Percentiles rank a stretch among this genome's conserved stretches.
phyloP scores from a whole-genome alignment of 2,113 vertebrate genomes.

The Cyanoramphus novaezelandiae region DNA sequence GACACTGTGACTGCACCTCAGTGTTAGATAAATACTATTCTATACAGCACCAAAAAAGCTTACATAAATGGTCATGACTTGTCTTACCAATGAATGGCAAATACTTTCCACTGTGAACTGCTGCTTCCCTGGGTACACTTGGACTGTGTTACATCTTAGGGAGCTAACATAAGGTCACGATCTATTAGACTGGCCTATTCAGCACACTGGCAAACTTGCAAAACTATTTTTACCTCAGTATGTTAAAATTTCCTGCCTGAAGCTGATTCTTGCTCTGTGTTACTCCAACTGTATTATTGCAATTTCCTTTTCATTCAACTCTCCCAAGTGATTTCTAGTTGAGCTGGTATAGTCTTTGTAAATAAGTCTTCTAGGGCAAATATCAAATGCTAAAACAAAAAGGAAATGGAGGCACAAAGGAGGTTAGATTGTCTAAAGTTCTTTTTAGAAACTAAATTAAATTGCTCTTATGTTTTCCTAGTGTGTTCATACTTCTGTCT shows the following conservation, averaged over 20 bases:
- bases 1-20: neutral
- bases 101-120: neutral
- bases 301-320: neutral
- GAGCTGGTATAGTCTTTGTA: neutral
- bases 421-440: neutral
- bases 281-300: neutral
- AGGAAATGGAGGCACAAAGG: neutral
- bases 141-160: neutral
- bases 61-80: neutral
- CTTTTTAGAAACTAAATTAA: neutral
- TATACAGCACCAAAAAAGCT: neutral
- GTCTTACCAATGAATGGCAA: neutral
- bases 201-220: neutral
- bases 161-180: neutral
- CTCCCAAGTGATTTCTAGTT: neutral
- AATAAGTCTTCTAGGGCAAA: neutral
- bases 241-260: neutral
- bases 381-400: neutral
- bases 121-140: neutral
- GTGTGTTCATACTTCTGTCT: neutral
- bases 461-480: neutral
- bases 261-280: neutral
- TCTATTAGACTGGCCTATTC: neutral
- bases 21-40: neutral
- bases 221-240: neutral